phyloP scores from a whole-genome alignment of 2,888 invertebrate genomes.

The Himalopsyche kuldschensis region DNA sequence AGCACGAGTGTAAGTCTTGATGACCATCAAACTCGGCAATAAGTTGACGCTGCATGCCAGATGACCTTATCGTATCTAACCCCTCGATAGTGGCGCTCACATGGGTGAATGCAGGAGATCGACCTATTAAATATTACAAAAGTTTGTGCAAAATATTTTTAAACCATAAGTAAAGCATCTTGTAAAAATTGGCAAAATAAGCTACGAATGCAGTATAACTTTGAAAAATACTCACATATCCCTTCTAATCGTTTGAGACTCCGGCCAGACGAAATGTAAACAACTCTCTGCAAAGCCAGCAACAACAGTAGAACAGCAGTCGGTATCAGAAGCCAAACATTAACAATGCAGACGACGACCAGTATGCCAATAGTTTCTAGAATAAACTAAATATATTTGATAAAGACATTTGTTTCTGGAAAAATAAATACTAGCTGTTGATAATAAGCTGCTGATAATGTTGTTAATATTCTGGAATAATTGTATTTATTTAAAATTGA shows the following conservation, averaged over 20 bases:
- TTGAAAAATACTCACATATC: slow-evolving; percentile 57
- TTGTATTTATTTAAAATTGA: no score
- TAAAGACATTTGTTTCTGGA: background rate
- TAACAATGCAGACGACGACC: slow-evolving; percentile 70
- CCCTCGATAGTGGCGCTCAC: slow-evolving; percentile 80
- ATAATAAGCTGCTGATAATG: no score
- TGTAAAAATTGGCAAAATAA: no score
- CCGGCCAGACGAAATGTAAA: slow-evolving; percentile 75
- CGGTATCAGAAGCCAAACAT: slow-evolving; percentile 69
- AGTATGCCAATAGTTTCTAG: slow-evolving; percentile 69
- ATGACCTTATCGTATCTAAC: slow-evolving; percentile 78
- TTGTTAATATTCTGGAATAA: no score
- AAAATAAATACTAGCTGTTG: no score
- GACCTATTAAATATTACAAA: slow-evolving; percentile 50
- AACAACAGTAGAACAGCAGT: slow-evolving; percentile 65
- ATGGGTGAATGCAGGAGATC: slow-evolving; percentile 85
- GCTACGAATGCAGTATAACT: no score
- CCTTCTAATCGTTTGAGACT: slow-evolving; percentile 74
- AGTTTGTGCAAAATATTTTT: no score
- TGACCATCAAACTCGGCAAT: slow-evolving; percentile 71
- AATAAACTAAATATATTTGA: slow-evolving; percentile 50
- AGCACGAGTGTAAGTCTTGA: slow-evolving; percentile 67
- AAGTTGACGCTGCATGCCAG: slow-evolving; percentile 66
- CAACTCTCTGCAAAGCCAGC: slow-evolving; percentile 66
- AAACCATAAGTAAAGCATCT: no score